A percentile compares a stretch with the other conserved stretches of the same genome.
These are phyloP conservation scores for Brevimyrus niger DNA, from an alignment of 2,113 vertebrate genomes.

Conservation along the genomic window DNA sequence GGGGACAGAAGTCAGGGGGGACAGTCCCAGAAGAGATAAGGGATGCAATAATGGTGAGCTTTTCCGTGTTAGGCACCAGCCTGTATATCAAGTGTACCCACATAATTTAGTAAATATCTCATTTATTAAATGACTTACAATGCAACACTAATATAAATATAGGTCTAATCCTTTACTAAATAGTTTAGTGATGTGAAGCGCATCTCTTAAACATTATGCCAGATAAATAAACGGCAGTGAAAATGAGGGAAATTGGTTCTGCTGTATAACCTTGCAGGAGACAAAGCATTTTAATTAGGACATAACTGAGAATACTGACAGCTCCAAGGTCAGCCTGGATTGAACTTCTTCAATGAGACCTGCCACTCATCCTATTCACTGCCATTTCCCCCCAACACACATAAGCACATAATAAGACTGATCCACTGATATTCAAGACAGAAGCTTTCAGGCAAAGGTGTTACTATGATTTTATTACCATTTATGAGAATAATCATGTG, in stretches of 20 bases:
- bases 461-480: neutral
- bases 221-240: neutral
- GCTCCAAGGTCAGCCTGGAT: neutral
- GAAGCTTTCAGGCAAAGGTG: neutral
- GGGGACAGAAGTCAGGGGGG: conserved; percentile 2
- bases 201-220: neutral
- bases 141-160: neutral
- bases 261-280: neutral
- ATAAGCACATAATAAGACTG: neutral
- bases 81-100: neutral
- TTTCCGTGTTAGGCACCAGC: neutral
- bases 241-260: neutral
- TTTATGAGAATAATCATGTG: neutral
- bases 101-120: neutral
- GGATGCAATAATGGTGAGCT: neutral
- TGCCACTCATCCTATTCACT: neutral
- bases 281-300: neutral
- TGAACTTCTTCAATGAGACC: neutral
- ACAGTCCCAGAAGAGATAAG: neutral
- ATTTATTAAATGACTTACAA: neutral
- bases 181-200: neutral
- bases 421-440: neutral
- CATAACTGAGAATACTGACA: neutral
- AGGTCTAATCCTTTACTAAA: neutral
- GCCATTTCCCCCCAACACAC: neutral